These are phyloP conservation scores for Escarpia spicata DNA, from an alignment of 2,888 invertebrate species.

Conservation along the genomic window DNA sequence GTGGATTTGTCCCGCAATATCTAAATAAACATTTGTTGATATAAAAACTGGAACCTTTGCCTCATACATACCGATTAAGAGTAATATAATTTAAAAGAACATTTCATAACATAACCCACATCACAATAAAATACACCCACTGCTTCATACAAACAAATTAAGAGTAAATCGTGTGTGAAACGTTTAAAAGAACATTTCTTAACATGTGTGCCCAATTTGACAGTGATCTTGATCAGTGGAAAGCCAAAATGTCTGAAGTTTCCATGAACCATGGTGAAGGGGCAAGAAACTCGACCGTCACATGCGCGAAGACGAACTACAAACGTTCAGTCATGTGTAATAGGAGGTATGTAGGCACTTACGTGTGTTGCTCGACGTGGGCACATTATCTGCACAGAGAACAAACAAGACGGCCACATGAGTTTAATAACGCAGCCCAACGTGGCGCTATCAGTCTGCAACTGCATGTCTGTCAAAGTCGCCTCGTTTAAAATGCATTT, in stretches of 20 bases:
- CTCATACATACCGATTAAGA: not conserved
- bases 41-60: not conserved
- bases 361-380: not conserved
- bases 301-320: not conserved
- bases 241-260: not conserved
- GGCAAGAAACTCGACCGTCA: not conserved
- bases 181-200: not conserved
- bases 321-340: not conserved
- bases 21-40: not conserved
- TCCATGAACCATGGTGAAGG: not conserved
- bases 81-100: not conserved
- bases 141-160: not conserved
- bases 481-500: not conserved
- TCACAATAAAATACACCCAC: too few species aligned
- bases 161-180: slow-evolving; percentile 7
- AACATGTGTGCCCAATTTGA: not conserved
- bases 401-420: slow-evolving; percentile 1
- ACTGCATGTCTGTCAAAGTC: not conserved
- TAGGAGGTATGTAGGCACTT: not conserved
- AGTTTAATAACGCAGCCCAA: not conserved
- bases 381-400: not conserved
- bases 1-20: not conserved
- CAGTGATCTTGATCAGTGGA: not conserved
- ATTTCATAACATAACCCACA: too few species aligned
- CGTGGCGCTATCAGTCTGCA: not conserved